Percentiles rank a stretch among this genome's conserved stretches.
Evolutionary conservation across 2,888 invertebrate genomes (phyloP).

Genomic region (Dynastes grantii): DNA sequence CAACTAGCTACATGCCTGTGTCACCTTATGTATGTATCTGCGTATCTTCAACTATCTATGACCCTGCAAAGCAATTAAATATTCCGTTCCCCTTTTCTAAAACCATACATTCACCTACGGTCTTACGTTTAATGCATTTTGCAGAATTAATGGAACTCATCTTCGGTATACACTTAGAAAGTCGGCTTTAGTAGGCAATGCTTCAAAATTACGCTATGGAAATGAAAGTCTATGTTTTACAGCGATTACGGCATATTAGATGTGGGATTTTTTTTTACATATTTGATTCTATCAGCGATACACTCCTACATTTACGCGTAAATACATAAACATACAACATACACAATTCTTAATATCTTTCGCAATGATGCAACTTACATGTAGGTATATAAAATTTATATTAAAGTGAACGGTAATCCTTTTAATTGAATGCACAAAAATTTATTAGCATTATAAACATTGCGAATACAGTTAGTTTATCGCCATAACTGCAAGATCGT

Average conservation of each 20-base stretch:
- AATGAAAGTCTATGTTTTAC: constrained; percentile 63
- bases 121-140: constrained; percentile 50
- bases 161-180: constrained; percentile 58
- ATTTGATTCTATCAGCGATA: constrained; percentile 20
- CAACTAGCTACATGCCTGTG: too few species aligned
- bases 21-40: too few species aligned
- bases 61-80: constrained; percentile 30
- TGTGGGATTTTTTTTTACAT: constrained; percentile 48
- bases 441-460: constrained; percentile 2
- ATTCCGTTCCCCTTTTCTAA: constrained; percentile 41
- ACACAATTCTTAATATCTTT: not conserved
- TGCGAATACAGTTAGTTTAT: not conserved
- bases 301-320: constrained; percentile 41
- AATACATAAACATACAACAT: not conserved
- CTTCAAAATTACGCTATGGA: constrained; percentile 63
- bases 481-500: not conserved
- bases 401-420: constrained; percentile 30
- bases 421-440: constrained; percentile 5
- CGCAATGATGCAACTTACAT: constrained; percentile 4
- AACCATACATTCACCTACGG: constrained; percentile 32
- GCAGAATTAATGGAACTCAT: constrained; percentile 57
- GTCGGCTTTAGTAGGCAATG: constrained; percentile 58
- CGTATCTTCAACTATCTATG: not conserved
- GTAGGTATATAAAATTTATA: not conserved
- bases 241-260: constrained; percentile 56